A percentile compares a stretch with the other conserved stretches of the same genome.
Conservation (phyloP, 1,140 invertebrate genomes). For the Gryon sp. region DNA sequence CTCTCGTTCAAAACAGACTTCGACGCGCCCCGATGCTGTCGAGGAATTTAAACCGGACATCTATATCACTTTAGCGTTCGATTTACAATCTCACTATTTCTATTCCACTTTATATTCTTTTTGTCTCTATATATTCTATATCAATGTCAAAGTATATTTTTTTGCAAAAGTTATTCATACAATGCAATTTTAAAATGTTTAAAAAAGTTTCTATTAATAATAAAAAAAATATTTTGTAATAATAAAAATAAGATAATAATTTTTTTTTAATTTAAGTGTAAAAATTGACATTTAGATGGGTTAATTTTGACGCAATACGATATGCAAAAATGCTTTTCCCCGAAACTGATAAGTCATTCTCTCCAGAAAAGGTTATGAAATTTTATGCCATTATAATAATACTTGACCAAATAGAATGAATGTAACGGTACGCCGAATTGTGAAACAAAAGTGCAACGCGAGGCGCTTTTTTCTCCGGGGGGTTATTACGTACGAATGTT, state of each 20-base stretch:
- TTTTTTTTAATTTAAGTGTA: no score
- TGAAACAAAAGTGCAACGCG: constrained; percentile 49
- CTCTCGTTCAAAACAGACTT: constrained; percentile 42
- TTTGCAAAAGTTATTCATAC: no score
- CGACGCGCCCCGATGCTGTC: constrained; percentile 52
- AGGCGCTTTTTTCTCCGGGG: constrained; percentile 44
- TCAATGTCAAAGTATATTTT: no score
- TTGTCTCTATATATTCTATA: no score
- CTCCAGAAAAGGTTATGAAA: neutral
- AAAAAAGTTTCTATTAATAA: no score
- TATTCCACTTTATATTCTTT: neutral
- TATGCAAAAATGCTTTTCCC: no score
- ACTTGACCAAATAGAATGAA: constrained; percentile 45
- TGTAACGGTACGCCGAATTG: constrained; percentile 38
- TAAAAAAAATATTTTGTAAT: no score
- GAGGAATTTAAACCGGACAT: constrained; percentile 51
- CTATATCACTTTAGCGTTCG: constrained; percentile 21
- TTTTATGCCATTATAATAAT: constrained; percentile 53
- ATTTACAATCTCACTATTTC: neutral
- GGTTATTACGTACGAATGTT: constrained; percentile 49
- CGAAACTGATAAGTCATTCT: neutral
- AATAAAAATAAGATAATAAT: no score
- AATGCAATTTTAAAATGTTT: no score
- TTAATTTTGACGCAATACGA: no score
- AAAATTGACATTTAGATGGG: no score